Evolutionary conservation across 2,113 vertebrate genomes (phyloP).

Genomic region (Orientallactaga bullata): DNA sequence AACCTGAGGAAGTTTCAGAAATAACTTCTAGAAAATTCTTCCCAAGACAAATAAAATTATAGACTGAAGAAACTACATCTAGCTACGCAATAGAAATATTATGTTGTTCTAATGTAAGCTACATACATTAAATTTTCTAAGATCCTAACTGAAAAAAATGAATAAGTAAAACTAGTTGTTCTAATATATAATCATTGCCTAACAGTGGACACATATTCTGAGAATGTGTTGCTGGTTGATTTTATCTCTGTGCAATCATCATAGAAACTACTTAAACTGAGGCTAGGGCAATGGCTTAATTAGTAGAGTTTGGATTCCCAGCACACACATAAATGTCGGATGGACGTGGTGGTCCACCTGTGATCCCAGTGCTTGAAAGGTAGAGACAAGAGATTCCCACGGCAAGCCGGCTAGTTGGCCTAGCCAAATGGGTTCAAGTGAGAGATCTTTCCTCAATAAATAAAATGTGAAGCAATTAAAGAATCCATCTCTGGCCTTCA

Average conservation of each 20-base stretch:
- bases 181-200: not conserved
- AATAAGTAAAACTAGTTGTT: not conserved
- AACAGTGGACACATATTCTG: not conserved
- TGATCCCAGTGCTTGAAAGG: no score
- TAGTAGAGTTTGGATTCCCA: no score
- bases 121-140: not conserved
- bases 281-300: no score
- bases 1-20: not conserved
- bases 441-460: no score
- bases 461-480: no score
- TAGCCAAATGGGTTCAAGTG: no score
- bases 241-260: not conserved
- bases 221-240: not conserved
- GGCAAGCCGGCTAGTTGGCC: no score
- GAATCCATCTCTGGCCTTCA: no score
- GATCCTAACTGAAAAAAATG: constrained; percentile 5
- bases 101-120: not conserved
- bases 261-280: not conserved
- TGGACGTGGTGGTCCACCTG: no score
- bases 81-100: not conserved
- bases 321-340: no score
- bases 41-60: not conserved
- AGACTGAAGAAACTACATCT: constrained; percentile 31
- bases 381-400: no score
- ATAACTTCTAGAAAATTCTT: constrained; percentile 1